Evolutionary conservation across 2,113 vertebrate species (phyloP), one percentile per base, ranked within the genome.

Genomic region (Illadopsis cleaveri): DNA sequence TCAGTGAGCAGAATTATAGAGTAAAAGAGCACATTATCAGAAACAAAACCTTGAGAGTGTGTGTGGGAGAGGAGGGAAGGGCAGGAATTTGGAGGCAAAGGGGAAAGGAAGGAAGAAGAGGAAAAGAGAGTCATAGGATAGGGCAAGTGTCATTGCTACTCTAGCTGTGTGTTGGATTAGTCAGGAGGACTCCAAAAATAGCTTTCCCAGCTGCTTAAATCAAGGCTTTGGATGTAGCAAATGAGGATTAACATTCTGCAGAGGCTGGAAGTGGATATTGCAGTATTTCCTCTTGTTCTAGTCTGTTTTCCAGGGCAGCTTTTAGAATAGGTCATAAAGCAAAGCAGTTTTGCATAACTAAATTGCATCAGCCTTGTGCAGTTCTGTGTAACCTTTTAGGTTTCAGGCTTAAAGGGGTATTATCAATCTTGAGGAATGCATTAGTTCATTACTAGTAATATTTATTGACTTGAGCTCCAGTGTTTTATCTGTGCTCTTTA

Each of bases 161-260:
- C 47, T 94, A 5, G 31, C 50, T 83, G 40, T 89, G 65, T 94
- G 62, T 75, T 82, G 88, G 89, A 93, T 95, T 96, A 97, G 38
- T 44, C 61, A 58, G 72, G 25, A 82, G 14, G 44, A 53, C 77
- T 94, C 84, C 86, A 91, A 37, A 93, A 95, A 97, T 97, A 97
- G 80, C 38, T 95, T 87, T 65, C 47, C 37, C 53, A 77, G 48
- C 75, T 91, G 81, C 91, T 91, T 96, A 86, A 91, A 40, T 92
- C 66, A 56, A 86, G 47, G 82, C 78, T 93, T 94, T 92, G 65
- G 56, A 73, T 76, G 65, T 56, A 45, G 70, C 42, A 60, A 78
- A 54, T 3, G 53, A 88, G 75, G 75, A 96, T 97, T 96, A 95
- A 66, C 68, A 38, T 96, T 82, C 65, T 91, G 81, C 90, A 66